Base-by-base conservation (phyloP, 2,888 invertebrate species). In the Itoplectis maculator region DNA sequence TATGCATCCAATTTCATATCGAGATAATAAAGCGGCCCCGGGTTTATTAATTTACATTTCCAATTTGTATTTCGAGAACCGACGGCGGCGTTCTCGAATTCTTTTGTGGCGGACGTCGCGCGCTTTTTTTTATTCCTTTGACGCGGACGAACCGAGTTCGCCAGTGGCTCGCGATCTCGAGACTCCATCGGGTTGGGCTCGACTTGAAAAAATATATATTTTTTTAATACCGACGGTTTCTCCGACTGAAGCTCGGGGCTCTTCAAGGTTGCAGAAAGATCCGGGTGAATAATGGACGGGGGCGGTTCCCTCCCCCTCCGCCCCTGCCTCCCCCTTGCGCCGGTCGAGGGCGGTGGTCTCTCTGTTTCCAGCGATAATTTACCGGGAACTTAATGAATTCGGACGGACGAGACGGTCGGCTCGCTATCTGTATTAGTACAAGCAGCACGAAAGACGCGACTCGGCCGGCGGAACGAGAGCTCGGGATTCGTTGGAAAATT, bases 331-430 rank as follows among this genome's bases (percentile, higher is more conserved):
- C 51, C 47, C 66, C 29, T 5, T 5, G 5, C 29, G 3, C 29
- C 29, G 3, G 29, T 37, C 8, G 56, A n/a, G 23, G 18, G 45
- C 29, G 65, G 35, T 15, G 23, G 23, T 42, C 15, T 74, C 54
- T 65, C 47, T 75, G 20, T 73, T 68, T 54, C 74, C 59, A 87
- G 87, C 87, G 88, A 88, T 88, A 88, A 90, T 90, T 89, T 86
- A 87, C 83, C 78, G 86, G 85, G 87, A 89, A 83, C 88, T 91
- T 91, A 92, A 91, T 91, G 91, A 91, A 91, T 92, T 91, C 90
- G 89, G 85, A 91, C 88, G 90, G 89, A 88, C 86, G 83, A 86
- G 85, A 88, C 54, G 66, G 45, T 35, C 9, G 45, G 37, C 61
- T 61, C 70, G 56, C 49, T 69, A 37, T 54, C 59, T 68, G 80